These are phyloP conservation scores for Scomber japonicus DNA, from an alignment of 2,113 vertebrate genomes.

Conservation along the genomic window DNA sequence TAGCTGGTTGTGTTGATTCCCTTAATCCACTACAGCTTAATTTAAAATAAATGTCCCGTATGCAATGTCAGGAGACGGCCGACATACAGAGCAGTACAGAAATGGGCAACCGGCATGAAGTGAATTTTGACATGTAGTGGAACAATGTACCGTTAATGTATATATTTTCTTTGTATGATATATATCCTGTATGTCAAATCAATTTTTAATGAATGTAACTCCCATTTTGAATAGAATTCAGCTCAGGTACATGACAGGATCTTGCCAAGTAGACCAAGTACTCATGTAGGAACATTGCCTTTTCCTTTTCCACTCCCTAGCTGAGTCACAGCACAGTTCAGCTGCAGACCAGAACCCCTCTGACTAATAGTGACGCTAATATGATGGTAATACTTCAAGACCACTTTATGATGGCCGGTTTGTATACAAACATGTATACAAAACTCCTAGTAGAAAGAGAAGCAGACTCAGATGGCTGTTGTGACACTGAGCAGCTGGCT, in stretches of 20 bases:
- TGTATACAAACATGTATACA: no score
- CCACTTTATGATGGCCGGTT: no score
- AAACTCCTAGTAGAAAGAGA: no score
- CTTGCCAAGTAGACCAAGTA: constrained; percentile 1
- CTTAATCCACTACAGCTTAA: constrained; percentile 44
- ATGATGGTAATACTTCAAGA: no score
- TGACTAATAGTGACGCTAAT: not conserved
- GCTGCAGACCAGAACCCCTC: constrained; percentile 25
- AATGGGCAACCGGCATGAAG: no score
- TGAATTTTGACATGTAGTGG: no score
- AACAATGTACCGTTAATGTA: not conserved
- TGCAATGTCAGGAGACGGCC: not conserved
- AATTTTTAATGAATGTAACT: no score
- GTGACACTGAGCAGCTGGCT: no score
- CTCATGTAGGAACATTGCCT: constrained; percentile 8
- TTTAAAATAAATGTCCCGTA: constrained; percentile 45
- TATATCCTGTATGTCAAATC: no score
- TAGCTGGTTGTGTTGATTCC: constrained; percentile 60
- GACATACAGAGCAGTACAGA: not conserved
- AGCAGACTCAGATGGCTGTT: no score
- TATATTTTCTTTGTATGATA: no score
- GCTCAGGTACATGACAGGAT: not conserved
- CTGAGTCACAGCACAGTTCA: constrained; percentile 40
- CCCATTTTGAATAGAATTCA: not conserved
- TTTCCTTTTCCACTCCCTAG: constrained; percentile 1